Evolutionary conservation across 2,888 invertebrate genomes (phyloP).

Genomic region (Strigamia crassipes): DNA sequence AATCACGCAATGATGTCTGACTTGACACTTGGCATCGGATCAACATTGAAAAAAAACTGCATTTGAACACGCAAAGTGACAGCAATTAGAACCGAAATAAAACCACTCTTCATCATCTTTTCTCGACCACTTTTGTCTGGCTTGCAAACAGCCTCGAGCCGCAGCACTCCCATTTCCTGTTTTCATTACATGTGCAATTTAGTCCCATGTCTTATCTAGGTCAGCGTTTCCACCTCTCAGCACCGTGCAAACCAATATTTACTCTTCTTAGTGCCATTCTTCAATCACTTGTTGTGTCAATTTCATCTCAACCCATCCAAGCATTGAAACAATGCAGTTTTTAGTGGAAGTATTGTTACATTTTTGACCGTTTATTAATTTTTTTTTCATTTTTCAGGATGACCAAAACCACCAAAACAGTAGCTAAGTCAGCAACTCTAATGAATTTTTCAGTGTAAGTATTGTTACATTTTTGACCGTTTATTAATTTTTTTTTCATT

Average conservation of each 20-base stretch:
- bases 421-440: no score
- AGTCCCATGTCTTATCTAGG: not conserved
- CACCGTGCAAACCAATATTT: not conserved
- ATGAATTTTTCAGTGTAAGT: no score
- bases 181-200: not conserved
- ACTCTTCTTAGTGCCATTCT: no score
- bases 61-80: not conserved
- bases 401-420: no score
- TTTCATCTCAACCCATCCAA: no score
- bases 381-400: no score
- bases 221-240: not conserved
- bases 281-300: no score
- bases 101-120: not conserved
- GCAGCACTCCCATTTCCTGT: constrained; percentile 3
- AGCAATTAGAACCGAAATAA: not conserved
- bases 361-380: no score
- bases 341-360: no score
- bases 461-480: no score
- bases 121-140: not conserved
- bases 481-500: no score
- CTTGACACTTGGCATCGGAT: constrained; percentile 1
- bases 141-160: not conserved
- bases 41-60: not conserved
- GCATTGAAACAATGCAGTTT: no score
- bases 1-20: not conserved